Base-by-base conservation (phyloP, 2,797 vertebrate genomes). In the Streptopelia turtur region DNA sequence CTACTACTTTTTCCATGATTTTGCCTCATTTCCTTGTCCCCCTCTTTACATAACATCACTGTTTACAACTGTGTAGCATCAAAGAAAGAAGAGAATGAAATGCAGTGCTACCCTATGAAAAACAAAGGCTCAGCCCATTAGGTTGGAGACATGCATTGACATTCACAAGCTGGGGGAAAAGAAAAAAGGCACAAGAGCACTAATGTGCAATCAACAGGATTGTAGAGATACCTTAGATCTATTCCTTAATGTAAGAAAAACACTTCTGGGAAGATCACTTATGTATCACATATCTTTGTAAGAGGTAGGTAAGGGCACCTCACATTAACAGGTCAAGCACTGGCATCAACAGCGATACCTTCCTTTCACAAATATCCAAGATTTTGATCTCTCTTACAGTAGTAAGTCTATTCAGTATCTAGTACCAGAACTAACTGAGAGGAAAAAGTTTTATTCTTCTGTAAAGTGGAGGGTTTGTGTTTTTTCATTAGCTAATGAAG, bases 31-130 rank as follows among this genome's bases (percentile, higher is more conserved):
- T 77, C 35, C 13, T n/a, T 63, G n/a, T 39, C 35, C 30, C 17
- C 15, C 21, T 77, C 15, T 14, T 6, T 35, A 41, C 20, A 20
- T 0, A 66, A 24, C 10, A 63, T 10, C 9, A 1, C 18, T 52
- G 24, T 59, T 79, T 80, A 47, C 59, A 28, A 66, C 16, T 41
- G 11, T 49, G 23, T 16, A 57, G 30, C 20, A 87, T 55, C 53
- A 83, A 71, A 83, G 35, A 39, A 24, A 60, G 68, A 66, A 50
- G 13, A 37, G 6, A 74, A 83, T 35, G 41, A 69, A 35, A 41
- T 31, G 33, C 35, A 84, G 21, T 17, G 31, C 37, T 80, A 61
- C 8, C 23, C 49, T 13, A 61, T 16, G 24, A 70, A 85, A 83
- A 52, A 16, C 20, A 69, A 72, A 76, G 43, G 77, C 57, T 55